phyloP scores from a whole-genome alignment of 2,797 vertebrate genomes.

The Ambastaia sidthimunki region DNA sequence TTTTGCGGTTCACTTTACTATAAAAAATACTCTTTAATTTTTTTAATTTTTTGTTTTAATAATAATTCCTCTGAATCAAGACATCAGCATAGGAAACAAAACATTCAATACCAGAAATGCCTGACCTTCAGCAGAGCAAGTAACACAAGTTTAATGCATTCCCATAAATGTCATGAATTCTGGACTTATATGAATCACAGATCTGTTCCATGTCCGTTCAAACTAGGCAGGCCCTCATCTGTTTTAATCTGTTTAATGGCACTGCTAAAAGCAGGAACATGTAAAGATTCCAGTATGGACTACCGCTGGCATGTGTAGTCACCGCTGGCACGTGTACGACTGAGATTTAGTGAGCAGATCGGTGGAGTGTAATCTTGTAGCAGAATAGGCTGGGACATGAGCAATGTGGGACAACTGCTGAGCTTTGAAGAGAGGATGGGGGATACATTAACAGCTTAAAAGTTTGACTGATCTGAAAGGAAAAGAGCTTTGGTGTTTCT shows the following conservation, averaged over 20 bases:
- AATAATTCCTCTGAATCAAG: slow-evolving; percentile 17
- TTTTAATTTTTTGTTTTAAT: background rate
- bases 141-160: slow-evolving; percentile 22
- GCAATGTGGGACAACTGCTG: background rate
- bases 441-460: slow-evolving; percentile 24
- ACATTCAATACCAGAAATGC: slow-evolving; percentile 22
- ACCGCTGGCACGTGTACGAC: background rate
- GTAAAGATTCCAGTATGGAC: background rate
- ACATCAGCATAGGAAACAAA: background rate
- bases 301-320: background rate
- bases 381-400: slow-evolving; percentile 4
- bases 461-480: slow-evolving; percentile 14
- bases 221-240: slow-evolving; percentile 9
- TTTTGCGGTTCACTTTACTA: slow-evolving; percentile 1
- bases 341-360: slow-evolving; percentile 3
- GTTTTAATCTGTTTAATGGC: slow-evolving; percentile 22
- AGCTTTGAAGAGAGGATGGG: slow-evolving; percentile 14
- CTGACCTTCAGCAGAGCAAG: slow-evolving; percentile 13
- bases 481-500: slow-evolving; percentile 11
- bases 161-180: slow-evolving; percentile 1
- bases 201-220: background rate
- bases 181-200: background rate
- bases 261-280: slow-evolving; percentile 1
- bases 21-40: background rate
- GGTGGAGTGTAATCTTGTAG: background rate